These are phyloP conservation scores for Microctonus aethiopoides DNA, from an alignment of 2,888 invertebrate genomes.

Conservation along the genomic window DNA sequence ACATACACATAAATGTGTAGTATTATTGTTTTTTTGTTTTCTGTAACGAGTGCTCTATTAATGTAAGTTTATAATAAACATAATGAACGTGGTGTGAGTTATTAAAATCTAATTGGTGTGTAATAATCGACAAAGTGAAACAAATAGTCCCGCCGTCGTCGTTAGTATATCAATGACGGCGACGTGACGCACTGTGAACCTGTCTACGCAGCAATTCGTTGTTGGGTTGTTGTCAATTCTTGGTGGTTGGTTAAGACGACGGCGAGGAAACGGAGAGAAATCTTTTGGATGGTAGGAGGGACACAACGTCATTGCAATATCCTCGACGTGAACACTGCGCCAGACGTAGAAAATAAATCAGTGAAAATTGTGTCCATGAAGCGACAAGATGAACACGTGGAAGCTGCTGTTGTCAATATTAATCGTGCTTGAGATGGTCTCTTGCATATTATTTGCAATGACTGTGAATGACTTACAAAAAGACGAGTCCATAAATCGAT, in stretches of 20 bases:
- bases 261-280: slow-evolving; percentile 6
- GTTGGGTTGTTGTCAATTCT: not conserved
- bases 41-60: slow-evolving; percentile 6
- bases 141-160: not conserved
- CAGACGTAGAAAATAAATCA: slow-evolving; percentile 39
- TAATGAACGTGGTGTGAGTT: not conserved
- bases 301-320: slow-evolving; percentile 14
- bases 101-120: not conserved
- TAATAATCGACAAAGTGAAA: not conserved
- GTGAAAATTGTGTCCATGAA: slow-evolving; percentile 53
- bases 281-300: slow-evolving; percentile 25
- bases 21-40: no score
- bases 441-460: slow-evolving; percentile 36
- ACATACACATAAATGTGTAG: no score
- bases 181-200: slow-evolving; percentile 11
- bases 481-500: slow-evolving; percentile 13
- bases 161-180: slow-evolving; percentile 16
- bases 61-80: not conserved
- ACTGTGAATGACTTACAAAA: slow-evolving; percentile 35
- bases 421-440: slow-evolving; percentile 36
- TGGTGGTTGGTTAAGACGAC: not conserved
- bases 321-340: slow-evolving; percentile 23
- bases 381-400: slow-evolving; percentile 56
- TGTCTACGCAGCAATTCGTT: not conserved
- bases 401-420: slow-evolving; percentile 47